A percentile compares a stretch with the other conserved stretches of the same genome.
phyloP scores from a whole-genome alignment of 2,797 vertebrate species.

The Phoeniculus purpureus region DNA sequence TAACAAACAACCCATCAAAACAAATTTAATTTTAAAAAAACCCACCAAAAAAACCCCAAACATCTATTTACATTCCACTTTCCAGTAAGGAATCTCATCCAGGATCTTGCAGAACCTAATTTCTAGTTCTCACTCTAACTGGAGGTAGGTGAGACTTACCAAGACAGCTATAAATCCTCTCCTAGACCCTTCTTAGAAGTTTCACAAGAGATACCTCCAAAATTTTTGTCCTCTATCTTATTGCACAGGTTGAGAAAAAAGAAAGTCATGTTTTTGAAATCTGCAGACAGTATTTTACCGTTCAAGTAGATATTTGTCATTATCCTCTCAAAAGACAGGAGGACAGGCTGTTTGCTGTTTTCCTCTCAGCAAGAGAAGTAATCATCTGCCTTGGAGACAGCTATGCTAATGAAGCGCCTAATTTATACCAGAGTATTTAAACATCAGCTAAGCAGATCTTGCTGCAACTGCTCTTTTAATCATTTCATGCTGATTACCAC shows the following conservation, averaged over 20 bases:
- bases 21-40: fast-evolving
- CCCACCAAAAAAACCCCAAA: not conserved
- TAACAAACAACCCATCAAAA: not conserved
- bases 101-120: not conserved
- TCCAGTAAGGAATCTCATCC: not conserved
- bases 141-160: not conserved
- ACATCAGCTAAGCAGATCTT: not conserved
- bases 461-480: not conserved
- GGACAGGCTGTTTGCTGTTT: not conserved
- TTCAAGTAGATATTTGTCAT: not conserved
- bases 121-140: not conserved
- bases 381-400: not conserved
- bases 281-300: not conserved
- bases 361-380: not conserved
- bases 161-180: not conserved
- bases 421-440: not conserved
- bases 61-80: not conserved
- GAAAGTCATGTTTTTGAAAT: not conserved
- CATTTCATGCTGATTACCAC: not conserved
- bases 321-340: not conserved
- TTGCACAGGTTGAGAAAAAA: not conserved
- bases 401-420: not conserved
- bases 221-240: not conserved
- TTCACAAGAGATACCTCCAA: not conserved
- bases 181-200: not conserved